These are phyloP conservation scores for human (Homo sapiens) DNA, from an alignment of 2,113 vertebrate species.

Conservation along the genomic window DNA sequence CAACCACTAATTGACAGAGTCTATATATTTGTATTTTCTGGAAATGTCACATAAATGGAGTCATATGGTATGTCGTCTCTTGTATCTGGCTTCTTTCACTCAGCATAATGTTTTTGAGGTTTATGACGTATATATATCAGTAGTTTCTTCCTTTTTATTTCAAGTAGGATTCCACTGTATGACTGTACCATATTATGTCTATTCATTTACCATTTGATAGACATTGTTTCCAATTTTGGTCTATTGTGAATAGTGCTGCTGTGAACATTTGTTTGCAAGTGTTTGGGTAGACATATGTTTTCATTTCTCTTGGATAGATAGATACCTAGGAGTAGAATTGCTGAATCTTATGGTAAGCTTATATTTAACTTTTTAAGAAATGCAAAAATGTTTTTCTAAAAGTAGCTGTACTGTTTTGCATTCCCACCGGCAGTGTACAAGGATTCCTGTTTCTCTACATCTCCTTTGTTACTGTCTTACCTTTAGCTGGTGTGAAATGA, in stretches of 20 bases:
- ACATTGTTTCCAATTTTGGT: background rate
- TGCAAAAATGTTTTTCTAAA: constrained; percentile 14
- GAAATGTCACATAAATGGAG: background rate
- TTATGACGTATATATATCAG: background rate
- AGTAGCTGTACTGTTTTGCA: background rate
- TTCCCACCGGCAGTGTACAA: background rate
- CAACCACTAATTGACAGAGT: background rate
- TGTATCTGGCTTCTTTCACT: background rate
- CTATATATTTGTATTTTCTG: background rate
- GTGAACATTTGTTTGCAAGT: background rate
- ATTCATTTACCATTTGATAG: background rate
- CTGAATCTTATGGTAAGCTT: background rate
- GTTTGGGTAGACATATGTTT: background rate
- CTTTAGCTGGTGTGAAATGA: background rate
- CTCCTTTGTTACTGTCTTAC: background rate
- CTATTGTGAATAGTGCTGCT: background rate
- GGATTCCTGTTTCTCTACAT: background rate
- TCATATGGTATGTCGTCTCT: background rate
- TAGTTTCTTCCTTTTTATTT: constrained; percentile 21
- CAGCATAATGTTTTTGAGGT: background rate
- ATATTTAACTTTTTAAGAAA: constrained; percentile 35
- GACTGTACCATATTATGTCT: background rate
- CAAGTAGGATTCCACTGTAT: background rate
- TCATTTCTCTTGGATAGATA: background rate
- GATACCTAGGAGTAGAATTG: background rate